Evolutionary conservation across 2,797 vertebrate species (phyloP).

Genomic region (Alcedo quadribrachys): DNA sequence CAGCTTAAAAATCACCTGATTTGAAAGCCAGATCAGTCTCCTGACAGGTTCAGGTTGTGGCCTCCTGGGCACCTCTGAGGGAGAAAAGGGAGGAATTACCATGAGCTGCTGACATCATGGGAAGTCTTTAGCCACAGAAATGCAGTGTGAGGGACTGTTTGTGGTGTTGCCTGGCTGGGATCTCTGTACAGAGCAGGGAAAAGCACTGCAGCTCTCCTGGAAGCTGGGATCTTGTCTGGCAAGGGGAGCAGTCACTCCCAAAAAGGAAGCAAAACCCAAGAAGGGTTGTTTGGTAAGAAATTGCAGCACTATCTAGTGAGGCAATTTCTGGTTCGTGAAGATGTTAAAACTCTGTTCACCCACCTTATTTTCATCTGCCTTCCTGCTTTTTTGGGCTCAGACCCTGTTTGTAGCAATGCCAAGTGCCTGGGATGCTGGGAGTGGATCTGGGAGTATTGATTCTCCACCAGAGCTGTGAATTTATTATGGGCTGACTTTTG

Average conservation of each 20-base stretch:
- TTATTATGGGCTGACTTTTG: neutral
- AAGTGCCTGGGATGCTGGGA: neutral
- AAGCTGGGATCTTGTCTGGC: neutral
- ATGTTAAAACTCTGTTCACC: neutral
- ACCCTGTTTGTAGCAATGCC: neutral
- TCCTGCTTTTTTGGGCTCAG: neutral
- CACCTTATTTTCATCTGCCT: neutral
- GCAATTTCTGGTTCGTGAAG: neutral
- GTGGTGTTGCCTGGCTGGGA: neutral
- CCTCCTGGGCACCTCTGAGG: neutral
- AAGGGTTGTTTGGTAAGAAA: neutral
- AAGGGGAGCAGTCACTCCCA: neutral
- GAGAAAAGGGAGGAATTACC: neutral
- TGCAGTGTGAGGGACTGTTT: neutral
- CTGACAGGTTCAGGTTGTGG: neutral
- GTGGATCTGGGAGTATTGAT: neutral
- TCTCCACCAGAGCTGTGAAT: neutral
- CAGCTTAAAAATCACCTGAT: conserved; percentile 40
- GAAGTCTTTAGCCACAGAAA: neutral
- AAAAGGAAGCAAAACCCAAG: neutral
- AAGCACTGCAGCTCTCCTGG: neutral
- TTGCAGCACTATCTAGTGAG: neutral
- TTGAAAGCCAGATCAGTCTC: neutral
- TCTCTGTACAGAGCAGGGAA: neutral
- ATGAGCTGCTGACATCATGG: neutral